Evolutionary conservation across 2,797 vertebrate genomes (phyloP).

Genomic region (Xiphophorus birchmanni): DNA sequence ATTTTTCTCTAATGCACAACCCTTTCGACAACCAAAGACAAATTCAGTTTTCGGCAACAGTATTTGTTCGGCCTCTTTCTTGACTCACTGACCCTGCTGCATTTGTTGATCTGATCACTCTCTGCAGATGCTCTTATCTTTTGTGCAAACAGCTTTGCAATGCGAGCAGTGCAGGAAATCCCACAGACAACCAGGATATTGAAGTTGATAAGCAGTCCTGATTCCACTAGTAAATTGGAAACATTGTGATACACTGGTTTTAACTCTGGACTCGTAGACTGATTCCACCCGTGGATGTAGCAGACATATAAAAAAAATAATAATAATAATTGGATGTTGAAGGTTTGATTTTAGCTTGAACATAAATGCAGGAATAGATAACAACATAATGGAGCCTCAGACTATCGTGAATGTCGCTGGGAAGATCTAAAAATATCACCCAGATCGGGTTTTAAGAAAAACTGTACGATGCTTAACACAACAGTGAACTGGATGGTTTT

Average conservation of each 20-base stretch:
- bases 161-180: constrained; percentile 2
- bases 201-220: constrained; percentile 2
- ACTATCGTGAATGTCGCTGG: background rate
- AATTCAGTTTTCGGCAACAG: background rate
- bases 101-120: background rate
- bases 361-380: background rate
- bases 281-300: background rate
- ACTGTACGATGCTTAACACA: background rate
- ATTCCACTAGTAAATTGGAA: background rate
- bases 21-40: background rate
- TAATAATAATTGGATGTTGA: background rate
- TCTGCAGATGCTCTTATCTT: constrained; percentile 21
- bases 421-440: background rate
- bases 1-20: background rate
- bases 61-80: background rate
- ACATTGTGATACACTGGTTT: background rate
- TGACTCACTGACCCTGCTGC: background rate
- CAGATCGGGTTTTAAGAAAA: background rate
- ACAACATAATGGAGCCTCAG: background rate
- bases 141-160: constrained; percentile 9
- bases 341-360: background rate
- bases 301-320: background rate
- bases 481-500: background rate
- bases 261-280: background rate
- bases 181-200: constrained; percentile 7